Evolutionary conservation across 2,888 invertebrate genomes (phyloP), one percentile per base, ranked within the genome.

Genomic region (Mellilla xanthometata): DNA sequence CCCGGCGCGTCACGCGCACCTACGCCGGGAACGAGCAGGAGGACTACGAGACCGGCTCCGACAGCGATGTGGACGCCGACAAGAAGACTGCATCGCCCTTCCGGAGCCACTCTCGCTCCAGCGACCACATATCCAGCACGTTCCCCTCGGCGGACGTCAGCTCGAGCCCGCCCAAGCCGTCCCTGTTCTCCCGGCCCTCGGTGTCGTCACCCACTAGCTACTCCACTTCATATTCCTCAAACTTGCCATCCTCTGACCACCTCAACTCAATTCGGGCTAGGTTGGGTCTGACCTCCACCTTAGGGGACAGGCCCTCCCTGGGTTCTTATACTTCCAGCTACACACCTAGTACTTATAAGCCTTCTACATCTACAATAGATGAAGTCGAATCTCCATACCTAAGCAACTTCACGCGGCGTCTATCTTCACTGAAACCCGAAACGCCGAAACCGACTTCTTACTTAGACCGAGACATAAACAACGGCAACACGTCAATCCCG

Each of bases 11-110:
- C 0, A 90, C 90, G 2, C 88, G 87, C 40, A 90, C 91, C 0
- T 80, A 88, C 28, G 84, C 81, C 1, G 55, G 72, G 0, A 78
- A 82, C 8, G 87, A 90, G 3, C 84, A 78, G 41, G 93, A 93
- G 53, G 93, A 93, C 33, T 91, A 93, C 54, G 94, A 94, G 64
- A 94, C 94, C 0, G 94, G 94, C 4, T 94, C 94, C 0, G 94
- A 94, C 66, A 93, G 94, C 12, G 94, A 94, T 65, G 90, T 93
- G 0, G 93, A 93, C 35, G 72, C 65, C 8, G 90, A 90, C 7
- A 86, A 83, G 56, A 87, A 86, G 62, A 78, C 77, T 0, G 61
- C 83, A 0, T 69, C 79, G 7, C 72, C 83, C 0, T 75, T 75
- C 48, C 72, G 85, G 27, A 85, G 80, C 58, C 76, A 70, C 54